Evolutionary conservation across 1,140 invertebrate species (phyloP).

Genomic region (Saccostrea cuccullata): DNA sequence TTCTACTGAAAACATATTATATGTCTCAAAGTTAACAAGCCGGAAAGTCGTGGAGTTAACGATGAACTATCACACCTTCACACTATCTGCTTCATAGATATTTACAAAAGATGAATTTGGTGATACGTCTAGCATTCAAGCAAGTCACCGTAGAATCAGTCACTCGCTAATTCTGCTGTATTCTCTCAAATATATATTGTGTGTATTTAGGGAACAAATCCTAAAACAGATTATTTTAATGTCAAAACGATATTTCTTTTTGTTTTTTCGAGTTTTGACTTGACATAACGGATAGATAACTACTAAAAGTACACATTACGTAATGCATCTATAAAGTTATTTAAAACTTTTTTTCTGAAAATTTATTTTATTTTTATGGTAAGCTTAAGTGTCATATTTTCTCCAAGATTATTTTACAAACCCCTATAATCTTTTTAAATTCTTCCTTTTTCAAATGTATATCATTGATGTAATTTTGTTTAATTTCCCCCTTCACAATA

Average conservation of each 20-base stretch:
- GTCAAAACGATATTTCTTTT: too few species aligned
- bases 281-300: too few species aligned
- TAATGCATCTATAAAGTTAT: too few species aligned
- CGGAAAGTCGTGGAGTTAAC: slow-evolving; percentile 20
- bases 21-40: slow-evolving; percentile 35
- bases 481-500: not conserved
- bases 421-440: not conserved
- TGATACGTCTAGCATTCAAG: not conserved
- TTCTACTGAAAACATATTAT: slow-evolving; percentile 25
- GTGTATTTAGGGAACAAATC: too few species aligned
- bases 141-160: not conserved
- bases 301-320: too few species aligned
- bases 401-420: too few species aligned
- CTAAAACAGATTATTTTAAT: too few species aligned
- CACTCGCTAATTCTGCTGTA: not conserved
- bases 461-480: not conserved
- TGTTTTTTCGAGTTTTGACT: too few species aligned
- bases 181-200: too few species aligned
- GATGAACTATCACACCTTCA: slow-evolving; percentile 13
- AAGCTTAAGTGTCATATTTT: too few species aligned
- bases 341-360: too few species aligned
- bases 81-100: slow-evolving; percentile 12
- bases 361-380: too few species aligned
- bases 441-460: not conserved
- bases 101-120: slow-evolving; percentile 34